These are phyloP conservation scores for Pollenia angustigena DNA, from an alignment of 2,888 invertebrate species.

Conservation along the genomic window DNA sequence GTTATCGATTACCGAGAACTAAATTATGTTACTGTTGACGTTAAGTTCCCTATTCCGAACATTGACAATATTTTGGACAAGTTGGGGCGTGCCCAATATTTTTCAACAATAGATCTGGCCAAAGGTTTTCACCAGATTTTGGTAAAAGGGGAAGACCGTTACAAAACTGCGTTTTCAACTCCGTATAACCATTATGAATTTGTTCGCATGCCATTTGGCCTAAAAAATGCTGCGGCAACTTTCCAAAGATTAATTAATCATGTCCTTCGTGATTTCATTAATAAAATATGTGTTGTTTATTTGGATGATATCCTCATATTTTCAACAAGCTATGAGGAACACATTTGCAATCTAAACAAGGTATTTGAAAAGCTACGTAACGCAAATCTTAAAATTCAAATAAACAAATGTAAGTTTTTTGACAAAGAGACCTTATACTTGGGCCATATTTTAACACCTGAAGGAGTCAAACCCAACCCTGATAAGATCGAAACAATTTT, in stretches of 20 bases:
- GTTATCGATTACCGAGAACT: slow-evolving; percentile 28
- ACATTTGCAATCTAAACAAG: background rate
- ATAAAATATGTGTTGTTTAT: slow-evolving; percentile 21
- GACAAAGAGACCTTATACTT: slow-evolving; percentile 68
- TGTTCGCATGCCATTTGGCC: slow-evolving; percentile 40
- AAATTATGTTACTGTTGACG: slow-evolving; percentile 13
- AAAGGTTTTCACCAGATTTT: slow-evolving; percentile 1
- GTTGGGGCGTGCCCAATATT: slow-evolving; percentile 15
- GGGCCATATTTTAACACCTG: slow-evolving; percentile 72
- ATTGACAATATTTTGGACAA: slow-evolving; percentile 29
- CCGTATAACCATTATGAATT: background rate
- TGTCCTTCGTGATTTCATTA: slow-evolving; percentile 12
- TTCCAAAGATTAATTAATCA: slow-evolving; percentile 75
- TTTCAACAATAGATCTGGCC: background rate
- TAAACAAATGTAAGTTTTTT: slow-evolving; percentile 73
- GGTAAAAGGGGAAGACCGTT: background rate
- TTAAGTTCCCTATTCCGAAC: slow-evolving; percentile 39
- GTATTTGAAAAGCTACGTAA: slow-evolving; percentile 30
- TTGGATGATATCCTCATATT: slow-evolving; percentile 47
- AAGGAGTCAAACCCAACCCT: slow-evolving; percentile 74
- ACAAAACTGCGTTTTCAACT: background rate
- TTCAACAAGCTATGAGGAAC: slow-evolving; percentile 36
- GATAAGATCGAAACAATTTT: slow-evolving; percentile 72
- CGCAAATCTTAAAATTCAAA: slow-evolving; percentile 54
- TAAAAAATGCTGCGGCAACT: slow-evolving; percentile 74